Evolutionary conservation across 2,797 vertebrate genomes (phyloP).

Genomic region (Bucorvus abyssinicus): DNA sequence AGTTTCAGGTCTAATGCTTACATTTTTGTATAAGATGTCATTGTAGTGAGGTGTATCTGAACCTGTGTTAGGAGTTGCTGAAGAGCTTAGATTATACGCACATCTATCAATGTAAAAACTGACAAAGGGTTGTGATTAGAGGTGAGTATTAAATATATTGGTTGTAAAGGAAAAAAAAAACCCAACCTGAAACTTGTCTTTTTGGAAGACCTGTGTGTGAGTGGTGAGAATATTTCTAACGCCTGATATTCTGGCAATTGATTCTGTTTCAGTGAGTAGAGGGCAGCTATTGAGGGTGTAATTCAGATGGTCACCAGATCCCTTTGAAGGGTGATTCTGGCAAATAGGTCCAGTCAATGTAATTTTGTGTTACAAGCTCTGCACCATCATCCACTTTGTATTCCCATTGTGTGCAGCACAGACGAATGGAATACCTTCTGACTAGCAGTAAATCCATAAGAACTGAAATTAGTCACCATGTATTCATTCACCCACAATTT

Average conservation of each 20-base stretch:
- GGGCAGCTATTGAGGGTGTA: background rate
- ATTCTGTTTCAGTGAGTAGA: background rate
- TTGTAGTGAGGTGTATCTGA: background rate
- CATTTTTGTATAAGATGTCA: background rate
- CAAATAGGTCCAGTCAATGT: background rate
- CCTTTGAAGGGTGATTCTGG: background rate
- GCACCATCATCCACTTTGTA: background rate
- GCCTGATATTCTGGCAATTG: background rate
- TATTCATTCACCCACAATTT: background rate
- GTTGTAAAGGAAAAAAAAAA: background rate
- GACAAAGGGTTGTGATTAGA: background rate
- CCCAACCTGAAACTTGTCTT: background rate
- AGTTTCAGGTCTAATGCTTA: background rate
- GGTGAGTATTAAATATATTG: background rate
- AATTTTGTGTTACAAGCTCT: background rate
- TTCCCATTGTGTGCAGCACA: background rate
- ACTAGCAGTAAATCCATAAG: background rate
- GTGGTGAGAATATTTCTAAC: background rate
- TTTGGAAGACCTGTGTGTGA: background rate
- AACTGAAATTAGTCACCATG: background rate
- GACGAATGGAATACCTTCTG: background rate
- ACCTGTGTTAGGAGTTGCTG: background rate
- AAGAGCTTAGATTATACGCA: background rate
- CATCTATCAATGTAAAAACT: background rate
- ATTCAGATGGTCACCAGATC: background rate